Percentiles rank a stretch among this genome's conserved stretches.
Conservation (phyloP, 2,888 invertebrate genomes). For the Drosophila phalerata region DNA sequence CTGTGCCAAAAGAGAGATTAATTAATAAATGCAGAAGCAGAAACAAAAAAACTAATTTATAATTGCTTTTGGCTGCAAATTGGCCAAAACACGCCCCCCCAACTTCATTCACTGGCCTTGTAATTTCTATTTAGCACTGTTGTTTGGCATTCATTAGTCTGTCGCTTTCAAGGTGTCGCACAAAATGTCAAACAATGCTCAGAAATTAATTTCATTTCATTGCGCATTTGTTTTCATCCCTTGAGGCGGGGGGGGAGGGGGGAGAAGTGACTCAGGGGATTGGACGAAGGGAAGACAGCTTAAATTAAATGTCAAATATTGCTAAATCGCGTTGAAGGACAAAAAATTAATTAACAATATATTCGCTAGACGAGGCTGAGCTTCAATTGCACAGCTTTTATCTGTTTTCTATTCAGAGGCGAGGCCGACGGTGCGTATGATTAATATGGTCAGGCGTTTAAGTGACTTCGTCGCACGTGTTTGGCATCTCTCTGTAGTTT, state of each 20-base stretch:
- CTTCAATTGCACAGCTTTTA: neutral
- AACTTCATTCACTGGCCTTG: constrained; percentile 11
- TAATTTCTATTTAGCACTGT: constrained; percentile 40
- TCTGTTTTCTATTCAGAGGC: neutral
- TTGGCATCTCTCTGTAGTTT: constrained; percentile 54
- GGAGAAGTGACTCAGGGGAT: too few species aligned
- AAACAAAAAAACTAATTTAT: constrained; percentile 57
- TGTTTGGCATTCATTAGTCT: constrained; percentile 51
- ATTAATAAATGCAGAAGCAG: constrained; percentile 54
- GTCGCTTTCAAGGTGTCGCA: constrained; percentile 42
- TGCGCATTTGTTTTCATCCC: constrained; percentile 27
- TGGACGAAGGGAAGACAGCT: constrained; percentile 11
- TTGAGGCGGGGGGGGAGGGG: neutral
- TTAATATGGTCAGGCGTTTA: constrained; percentile 60
- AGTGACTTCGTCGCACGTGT: constrained; percentile 62
- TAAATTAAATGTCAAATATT: constrained; percentile 65
- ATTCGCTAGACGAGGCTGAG: constrained; percentile 13
- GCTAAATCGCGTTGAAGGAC: constrained; percentile 48
- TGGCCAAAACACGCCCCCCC: constrained; percentile 33
- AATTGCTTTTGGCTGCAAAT: constrained; percentile 54
- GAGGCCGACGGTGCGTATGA: constrained; percentile 66
- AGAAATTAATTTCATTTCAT: constrained; percentile 70
- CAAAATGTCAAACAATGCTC: constrained; percentile 62
- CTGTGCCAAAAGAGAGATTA: constrained; percentile 40
- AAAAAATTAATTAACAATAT: constrained; percentile 66